Conservation (phyloP, 2,888 invertebrate species). For the Beris chalybata region DNA sequence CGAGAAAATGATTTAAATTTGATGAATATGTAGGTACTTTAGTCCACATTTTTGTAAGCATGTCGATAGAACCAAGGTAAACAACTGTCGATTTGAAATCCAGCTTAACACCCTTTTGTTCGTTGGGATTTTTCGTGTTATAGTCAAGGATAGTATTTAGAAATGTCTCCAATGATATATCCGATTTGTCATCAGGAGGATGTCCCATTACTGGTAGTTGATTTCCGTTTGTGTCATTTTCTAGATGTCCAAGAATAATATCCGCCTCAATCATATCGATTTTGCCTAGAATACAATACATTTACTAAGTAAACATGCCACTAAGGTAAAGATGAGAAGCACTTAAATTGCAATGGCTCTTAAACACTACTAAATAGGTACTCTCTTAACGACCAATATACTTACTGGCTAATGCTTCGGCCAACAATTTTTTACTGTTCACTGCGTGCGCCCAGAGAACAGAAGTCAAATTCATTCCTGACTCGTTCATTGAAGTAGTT, state of each 20-base stretch:
- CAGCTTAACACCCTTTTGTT: slow-evolving; percentile 78
- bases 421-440: slow-evolving; percentile 68
- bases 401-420: slow-evolving; percentile 64
- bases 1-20: background rate
- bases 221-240: slow-evolving; percentile 56
- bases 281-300: slow-evolving; percentile 53
- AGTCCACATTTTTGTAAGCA: slow-evolving; percentile 53
- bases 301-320: background rate
- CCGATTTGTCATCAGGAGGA: slow-evolving; percentile 72
- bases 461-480: slow-evolving; percentile 64
- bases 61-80: slow-evolving; percentile 62
- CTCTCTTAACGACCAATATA: slow-evolving; percentile 33
- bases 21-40: slow-evolving; percentile 49
- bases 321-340: background rate
- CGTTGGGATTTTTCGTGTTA: slow-evolving; percentile 55
- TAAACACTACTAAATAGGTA: no score
- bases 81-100: slow-evolving; percentile 84
- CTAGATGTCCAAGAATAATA: slow-evolving; percentile 68
- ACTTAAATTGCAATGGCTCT: no score
- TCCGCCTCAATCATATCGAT: slow-evolving; percentile 87
- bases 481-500: background rate
- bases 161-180: slow-evolving; percentile 75
- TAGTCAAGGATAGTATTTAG: slow-evolving; percentile 62
- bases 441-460: slow-evolving; percentile 87
- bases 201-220: slow-evolving; percentile 83